Evolutionary conservation across 2,888 invertebrate species (phyloP).

Genomic region (Pollenia labialis): DNA sequence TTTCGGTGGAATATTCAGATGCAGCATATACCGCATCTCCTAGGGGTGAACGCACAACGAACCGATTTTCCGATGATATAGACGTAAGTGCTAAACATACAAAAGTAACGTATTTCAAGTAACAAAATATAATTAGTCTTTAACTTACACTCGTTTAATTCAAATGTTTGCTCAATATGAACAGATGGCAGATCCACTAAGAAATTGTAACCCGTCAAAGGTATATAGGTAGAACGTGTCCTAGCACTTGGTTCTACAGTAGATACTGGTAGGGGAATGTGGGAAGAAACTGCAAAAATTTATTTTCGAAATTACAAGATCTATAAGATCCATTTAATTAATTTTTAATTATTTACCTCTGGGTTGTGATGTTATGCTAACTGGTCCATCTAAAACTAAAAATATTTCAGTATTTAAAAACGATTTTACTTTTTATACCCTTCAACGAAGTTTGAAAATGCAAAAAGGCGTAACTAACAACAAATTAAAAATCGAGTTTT

Average conservation of each 20-base stretch:
- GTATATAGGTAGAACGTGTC: constrained; percentile 81
- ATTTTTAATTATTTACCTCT: constrained; percentile 62
- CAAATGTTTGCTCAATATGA: constrained; percentile 92
- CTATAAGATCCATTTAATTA: neutral
- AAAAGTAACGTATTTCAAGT: neutral
- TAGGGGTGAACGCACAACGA: constrained; percentile 88
- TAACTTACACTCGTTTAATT: constrained; percentile 89
- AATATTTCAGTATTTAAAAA: constrained; percentile 20
- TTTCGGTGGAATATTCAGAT: constrained; percentile 87
- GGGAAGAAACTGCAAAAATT: constrained; percentile 71
- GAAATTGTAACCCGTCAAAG: constrained; percentile 89
- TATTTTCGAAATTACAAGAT: neutral
- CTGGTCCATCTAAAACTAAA: constrained; percentile 80
- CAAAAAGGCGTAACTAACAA: too few relatives aligned
- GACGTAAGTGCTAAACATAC: constrained; percentile 79
- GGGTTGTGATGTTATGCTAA: constrained; percentile 81
- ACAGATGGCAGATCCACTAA: constrained; percentile 88
- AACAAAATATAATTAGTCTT: neutral
- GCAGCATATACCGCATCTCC: constrained; percentile 91
- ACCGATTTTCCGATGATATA: constrained; percentile 89
- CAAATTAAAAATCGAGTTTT: too few relatives aligned
- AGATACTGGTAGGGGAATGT: constrained; percentile 80
- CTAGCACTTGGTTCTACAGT: constrained; percentile 77
- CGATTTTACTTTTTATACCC: neutral
- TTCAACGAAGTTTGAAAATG: too few relatives aligned